Percentiles rank a stretch among this genome's conserved stretches.
Conservation (phyloP, 2,888 invertebrate genomes). For the Dermolepida albohirtum region DNA sequence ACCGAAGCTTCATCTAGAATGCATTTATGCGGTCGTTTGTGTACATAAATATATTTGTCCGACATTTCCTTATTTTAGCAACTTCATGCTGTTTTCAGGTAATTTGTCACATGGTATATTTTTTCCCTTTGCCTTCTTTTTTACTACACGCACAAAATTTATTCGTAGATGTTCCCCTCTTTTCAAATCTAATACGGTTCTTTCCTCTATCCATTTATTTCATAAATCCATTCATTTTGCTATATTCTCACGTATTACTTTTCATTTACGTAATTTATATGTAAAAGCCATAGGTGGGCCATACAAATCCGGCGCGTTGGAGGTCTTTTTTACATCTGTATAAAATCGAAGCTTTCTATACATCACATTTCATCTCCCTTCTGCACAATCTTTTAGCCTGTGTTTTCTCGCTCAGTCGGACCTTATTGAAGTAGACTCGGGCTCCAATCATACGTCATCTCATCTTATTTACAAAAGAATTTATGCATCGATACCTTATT, state of each 20-base stretch:
- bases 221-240: constrained; percentile 24
- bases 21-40: constrained; percentile 37
- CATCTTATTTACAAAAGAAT: constrained; percentile 1
- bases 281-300: constrained; percentile 17
- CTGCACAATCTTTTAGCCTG: not conserved
- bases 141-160: constrained; percentile 1
- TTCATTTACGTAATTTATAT: constrained; percentile 30
- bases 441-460: not conserved
- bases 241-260: constrained; percentile 34
- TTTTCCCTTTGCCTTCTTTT: not conserved
- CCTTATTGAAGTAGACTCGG: not conserved
- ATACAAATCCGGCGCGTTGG: constrained; percentile 3
- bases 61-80: constrained; percentile 37
- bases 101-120: constrained; percentile 30
- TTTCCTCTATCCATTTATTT: constrained; percentile 7
- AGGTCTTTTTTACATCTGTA: constrained; percentile 13
- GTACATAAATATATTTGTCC: constrained; percentile 37
- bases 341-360: constrained; percentile 14
- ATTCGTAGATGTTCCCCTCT: constrained; percentile 5
- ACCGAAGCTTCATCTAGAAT: constrained; percentile 36
- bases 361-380: constrained; percentile 4
- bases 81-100: constrained; percentile 32
- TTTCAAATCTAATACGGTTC: not conserved
- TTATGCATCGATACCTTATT: not conserved
- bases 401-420: not conserved